Percentiles rank a stretch among this genome's conserved stretches.
Conservation (phyloP, 2,113 vertebrate genomes). For the Otocyon megalotis region DNA sequence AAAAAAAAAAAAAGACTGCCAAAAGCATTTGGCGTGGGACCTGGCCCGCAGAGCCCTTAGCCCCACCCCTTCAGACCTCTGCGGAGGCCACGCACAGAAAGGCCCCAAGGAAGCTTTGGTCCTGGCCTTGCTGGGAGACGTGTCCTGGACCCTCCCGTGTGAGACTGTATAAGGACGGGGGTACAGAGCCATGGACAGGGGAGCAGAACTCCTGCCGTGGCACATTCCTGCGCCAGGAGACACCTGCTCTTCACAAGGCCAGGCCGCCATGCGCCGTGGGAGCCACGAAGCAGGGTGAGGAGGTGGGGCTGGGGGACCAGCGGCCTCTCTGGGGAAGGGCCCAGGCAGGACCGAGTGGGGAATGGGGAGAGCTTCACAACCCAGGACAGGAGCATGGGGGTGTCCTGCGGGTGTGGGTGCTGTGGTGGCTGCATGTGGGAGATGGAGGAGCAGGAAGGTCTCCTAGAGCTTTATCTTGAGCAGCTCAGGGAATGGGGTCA, state of each 20-base stretch:
- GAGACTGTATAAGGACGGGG: not conserved
- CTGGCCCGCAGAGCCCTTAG: not conserved
- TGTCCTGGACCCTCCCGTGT: accelerated
- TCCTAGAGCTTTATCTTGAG: not conserved
- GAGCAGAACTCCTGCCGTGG: accelerated
- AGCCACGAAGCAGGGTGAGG: not conserved
- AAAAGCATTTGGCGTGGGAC: not conserved
- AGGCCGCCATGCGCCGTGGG: accelerated
- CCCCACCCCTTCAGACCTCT: not conserved
- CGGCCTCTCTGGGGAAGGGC: not conserved
- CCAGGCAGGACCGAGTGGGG: not conserved
- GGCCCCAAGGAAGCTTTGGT: not conserved
- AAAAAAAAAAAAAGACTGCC: not conserved
- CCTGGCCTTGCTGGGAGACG: not conserved
- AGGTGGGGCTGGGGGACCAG: not conserved
- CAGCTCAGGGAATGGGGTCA: accelerated
- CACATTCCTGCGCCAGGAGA: accelerated
- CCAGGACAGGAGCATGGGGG: accelerated
- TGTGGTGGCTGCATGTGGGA: too few species aligned
- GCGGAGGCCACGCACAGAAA: not conserved
- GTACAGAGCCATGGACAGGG: accelerated
- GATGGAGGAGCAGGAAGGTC: not conserved
- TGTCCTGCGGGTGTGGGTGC: accelerated
- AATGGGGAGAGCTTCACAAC: not conserved
- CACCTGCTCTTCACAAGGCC: accelerated